Base-by-base conservation (phyloP, 2,113 vertebrate species). In the Patagioenas fasciata region DNA sequence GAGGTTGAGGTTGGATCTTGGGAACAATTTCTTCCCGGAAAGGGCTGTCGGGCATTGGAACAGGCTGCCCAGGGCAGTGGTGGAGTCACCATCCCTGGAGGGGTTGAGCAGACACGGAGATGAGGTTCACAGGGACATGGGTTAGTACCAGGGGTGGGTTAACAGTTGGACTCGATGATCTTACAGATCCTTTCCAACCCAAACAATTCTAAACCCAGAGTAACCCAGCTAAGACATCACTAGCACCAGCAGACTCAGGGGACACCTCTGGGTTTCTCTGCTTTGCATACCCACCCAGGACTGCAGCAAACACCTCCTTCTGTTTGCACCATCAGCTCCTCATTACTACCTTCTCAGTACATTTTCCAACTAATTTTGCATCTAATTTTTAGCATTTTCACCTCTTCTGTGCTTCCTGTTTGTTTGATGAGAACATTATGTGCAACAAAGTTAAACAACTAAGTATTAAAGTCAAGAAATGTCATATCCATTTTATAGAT, bases 191-290 rank as follows among this genome's bases (percentile, higher is more conserved):
- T 69, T 83, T 73, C 34, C 60, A 73, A n/a, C 67, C 34, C 60
- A 73, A n/a, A 42, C 24, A 64, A 80, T 48, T 80, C 25, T n/a
- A 67, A 58, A 62, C 10, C 15, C 57, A 51, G 38, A 64, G 31
- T 54, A 91, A 80, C 24, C 31, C 19, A 77, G 38, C 24, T 29
- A 58, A 70, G 13, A 32, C 9, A 13, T 31, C 2, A 1, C 7
- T 15, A 53, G 13, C 0, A 1, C 2, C 51, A 58, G 18, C 2
- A 28, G 53, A n/a, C 17, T 66, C 40, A 40, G 40, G 40, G 40
- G 40, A 40, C 40, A n/a, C 25, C 47, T 82, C n/a, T 32, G 23
- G 28, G 25, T 60, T 85, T 5, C 26, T 57, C 26, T 79, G 8
- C 28, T 18, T 48, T 71, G 14, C 21, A 15, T 12, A 51, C 5